These are phyloP conservation scores for Aleadryas rufinucha DNA, from an alignment of 2,113 vertebrate species.

Conservation along the genomic window DNA sequence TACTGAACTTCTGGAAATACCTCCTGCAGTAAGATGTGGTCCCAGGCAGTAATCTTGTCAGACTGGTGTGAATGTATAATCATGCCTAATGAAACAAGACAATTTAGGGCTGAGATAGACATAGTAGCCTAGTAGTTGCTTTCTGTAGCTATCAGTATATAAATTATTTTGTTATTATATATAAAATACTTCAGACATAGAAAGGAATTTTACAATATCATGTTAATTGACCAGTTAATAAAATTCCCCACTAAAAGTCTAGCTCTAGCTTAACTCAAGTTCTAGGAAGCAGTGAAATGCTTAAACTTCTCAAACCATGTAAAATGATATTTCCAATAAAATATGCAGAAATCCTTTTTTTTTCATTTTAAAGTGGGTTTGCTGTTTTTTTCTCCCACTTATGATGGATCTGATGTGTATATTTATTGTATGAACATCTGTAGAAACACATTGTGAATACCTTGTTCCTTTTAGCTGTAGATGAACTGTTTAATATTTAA, in stretches of 20 bases:
- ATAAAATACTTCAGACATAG: background rate
- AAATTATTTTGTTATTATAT: background rate
- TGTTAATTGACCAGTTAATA: constrained; percentile 1
- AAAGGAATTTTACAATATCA: background rate
- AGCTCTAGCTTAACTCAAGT: background rate
- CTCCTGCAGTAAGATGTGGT: background rate
- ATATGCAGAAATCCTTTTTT: background rate
- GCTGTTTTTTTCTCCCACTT: background rate
- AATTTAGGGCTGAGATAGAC: background rate
- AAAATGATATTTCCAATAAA: background rate
- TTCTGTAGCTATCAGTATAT: background rate
- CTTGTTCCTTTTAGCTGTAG: background rate
- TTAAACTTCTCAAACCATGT: background rate
- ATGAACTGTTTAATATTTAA: background rate
- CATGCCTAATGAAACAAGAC: background rate
- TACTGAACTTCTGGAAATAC: background rate
- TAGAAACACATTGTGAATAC: background rate
- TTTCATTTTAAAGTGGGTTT: background rate
- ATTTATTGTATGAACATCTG: background rate
- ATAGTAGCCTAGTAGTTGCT: background rate
- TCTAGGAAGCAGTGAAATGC: background rate
- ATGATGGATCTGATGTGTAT: background rate
- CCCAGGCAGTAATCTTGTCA: background rate
- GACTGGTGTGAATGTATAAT: background rate
- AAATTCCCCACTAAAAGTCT: background rate